Base-by-base conservation (phyloP, 2,113 vertebrate species). In the Prunella fulvescens region DNA sequence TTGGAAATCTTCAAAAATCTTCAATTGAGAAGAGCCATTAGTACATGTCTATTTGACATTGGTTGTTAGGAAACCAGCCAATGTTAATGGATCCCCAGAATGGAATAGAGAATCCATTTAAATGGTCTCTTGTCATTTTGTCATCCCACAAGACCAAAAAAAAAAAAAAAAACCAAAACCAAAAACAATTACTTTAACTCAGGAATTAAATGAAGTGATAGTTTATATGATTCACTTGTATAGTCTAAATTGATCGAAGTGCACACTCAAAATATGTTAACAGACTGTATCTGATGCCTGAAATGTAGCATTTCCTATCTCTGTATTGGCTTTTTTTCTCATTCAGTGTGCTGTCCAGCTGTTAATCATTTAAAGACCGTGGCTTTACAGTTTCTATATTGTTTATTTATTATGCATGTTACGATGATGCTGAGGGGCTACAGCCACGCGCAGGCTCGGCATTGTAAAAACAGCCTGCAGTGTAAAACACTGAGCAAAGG, bases 31-130 rank as follows among this genome's bases (percentile, higher is more conserved):
- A 91, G 54, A 82, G 54, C 62, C 71, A 90, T 95, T 94, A 94
- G 47, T 24, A 33, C 77, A 71, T 86, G 28, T 94, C 92, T 95
- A 61, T 93, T 89, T 96, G 83, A 92, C 86, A 94, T 16, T 56
- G 86, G 62, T 65, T 84, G 77, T 92, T 95, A 92, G 87, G 88
- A 94, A 90, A 94, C 69, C 88, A 92, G 95, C 87, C 91, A 96
- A 39, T 9, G 7, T 88, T 95, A 94, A 93, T 95, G 77, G 73
- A 88, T 69, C 65, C 40, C 58, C 48, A 88, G 58, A 95, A 96
- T 77, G 40, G 60, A 94, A 92, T 69, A 58, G 87, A 85, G 91
- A 94, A 96, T 81, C 53, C 86, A 90, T 95, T 94, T 94, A 91
- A 94, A 91, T 78, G 48, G 54, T 96, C 81, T 91, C 89, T 81